phyloP scores from a whole-genome alignment of 2,888 invertebrate species.

The Nomada flava region DNA sequence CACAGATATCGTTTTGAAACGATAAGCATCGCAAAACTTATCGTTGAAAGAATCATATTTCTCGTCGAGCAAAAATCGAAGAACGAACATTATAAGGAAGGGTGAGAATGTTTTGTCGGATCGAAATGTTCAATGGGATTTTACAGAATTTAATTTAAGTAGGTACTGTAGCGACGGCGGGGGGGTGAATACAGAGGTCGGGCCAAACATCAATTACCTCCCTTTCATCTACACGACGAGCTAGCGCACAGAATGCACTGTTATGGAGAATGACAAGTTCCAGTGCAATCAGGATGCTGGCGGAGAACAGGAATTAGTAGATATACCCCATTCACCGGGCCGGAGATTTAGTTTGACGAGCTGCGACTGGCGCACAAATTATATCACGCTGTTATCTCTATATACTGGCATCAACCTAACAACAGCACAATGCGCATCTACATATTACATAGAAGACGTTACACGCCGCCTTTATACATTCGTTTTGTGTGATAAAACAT shows the following conservation, averaged over 20 bases:
- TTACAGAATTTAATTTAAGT: no score
- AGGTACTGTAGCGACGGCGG: no score
- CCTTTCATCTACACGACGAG: constrained; percentile 53
- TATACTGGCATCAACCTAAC: constrained; percentile 24
- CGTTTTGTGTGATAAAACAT: background rate
- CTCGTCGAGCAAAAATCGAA: background rate
- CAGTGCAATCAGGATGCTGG: constrained; percentile 46
- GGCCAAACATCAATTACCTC: constrained; percentile 57
- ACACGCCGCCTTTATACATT: constrained; percentile 6
- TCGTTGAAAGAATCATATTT: background rate
- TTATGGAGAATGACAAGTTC: constrained; percentile 50
- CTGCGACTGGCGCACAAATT: constrained; percentile 37
- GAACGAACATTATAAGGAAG: no score
- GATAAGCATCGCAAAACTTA: constrained; percentile 11
- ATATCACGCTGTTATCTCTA: constrained; percentile 35
- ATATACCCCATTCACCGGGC: constrained; percentile 41
- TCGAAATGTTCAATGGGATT: background rate
- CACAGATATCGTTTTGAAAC: constrained; percentile 9
- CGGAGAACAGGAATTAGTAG: constrained; percentile 54
- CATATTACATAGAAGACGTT: background rate
- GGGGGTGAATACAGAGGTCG: background rate
- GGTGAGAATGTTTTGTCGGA: background rate
- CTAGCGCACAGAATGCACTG: constrained; percentile 14
- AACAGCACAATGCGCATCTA: background rate
- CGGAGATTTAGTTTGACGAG: constrained; percentile 50